These are phyloP conservation scores for Oceanodroma tethys DNA, from an alignment of 2,113 vertebrate species.

Conservation along the genomic window DNA sequence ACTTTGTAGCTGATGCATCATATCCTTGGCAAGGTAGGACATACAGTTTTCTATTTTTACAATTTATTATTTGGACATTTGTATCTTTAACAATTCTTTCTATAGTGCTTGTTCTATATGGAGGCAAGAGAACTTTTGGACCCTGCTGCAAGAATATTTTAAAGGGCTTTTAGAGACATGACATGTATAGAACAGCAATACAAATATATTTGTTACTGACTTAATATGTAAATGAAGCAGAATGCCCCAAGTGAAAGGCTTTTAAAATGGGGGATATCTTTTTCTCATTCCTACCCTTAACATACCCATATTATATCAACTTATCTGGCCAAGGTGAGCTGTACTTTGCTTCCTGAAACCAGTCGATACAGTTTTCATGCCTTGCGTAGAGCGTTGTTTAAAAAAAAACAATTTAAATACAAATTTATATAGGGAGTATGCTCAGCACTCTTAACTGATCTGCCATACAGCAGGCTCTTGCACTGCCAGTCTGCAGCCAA, in stretches of 20 bases:
- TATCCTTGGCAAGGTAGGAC: slow-evolving; percentile 47
- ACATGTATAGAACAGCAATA: slow-evolving; percentile 45
- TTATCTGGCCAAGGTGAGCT: background rate
- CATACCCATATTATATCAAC: background rate
- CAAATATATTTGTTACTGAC: background rate
- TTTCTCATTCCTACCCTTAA: background rate
- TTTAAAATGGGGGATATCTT: background rate
- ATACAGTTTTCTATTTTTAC: slow-evolving; percentile 17
- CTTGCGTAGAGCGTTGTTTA: background rate
- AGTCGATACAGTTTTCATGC: background rate
- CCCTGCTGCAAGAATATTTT: slow-evolving; percentile 37
- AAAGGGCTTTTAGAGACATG: slow-evolving; percentile 60
- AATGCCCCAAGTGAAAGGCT: background rate
- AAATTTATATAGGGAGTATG: background rate
- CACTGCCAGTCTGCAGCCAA: slow-evolving; percentile 56
- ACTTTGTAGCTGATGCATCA: slow-evolving; percentile 5
- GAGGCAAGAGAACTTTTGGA: slow-evolving; percentile 34
- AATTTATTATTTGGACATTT: slow-evolving; percentile 15
- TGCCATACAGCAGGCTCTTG: slow-evolving; percentile 32
- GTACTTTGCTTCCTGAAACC: background rate
- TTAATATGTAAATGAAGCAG: background rate
- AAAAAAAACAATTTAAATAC: background rate
- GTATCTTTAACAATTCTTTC: slow-evolving; percentile 30
- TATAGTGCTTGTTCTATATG: slow-evolving; percentile 42
- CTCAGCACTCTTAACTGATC: background rate